Conservation (phyloP, 2,888 invertebrate species). For the Agelastica alni region DNA sequence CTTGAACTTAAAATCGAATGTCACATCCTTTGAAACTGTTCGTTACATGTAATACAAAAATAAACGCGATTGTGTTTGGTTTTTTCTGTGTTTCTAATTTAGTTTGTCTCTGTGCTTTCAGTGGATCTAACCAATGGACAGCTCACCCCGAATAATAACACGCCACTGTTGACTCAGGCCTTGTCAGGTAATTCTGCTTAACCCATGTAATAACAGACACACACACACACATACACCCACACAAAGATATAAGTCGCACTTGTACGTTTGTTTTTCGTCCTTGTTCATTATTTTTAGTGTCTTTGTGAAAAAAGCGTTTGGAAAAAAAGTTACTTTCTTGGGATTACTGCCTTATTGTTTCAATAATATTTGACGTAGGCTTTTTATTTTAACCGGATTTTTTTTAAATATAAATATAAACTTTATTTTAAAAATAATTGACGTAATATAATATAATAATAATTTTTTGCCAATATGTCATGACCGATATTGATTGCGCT, state of each 20-base stretch:
- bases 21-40: constrained; percentile 11
- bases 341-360: too few species aligned
- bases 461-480: too few species aligned
- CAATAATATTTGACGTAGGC: too few species aligned
- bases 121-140: constrained; percentile 96
- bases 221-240: neutral
- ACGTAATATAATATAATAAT: too few species aligned
- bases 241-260: too few species aligned
- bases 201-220: constrained; percentile 18
- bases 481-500: too few species aligned
- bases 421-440: too few species aligned
- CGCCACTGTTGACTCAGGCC: constrained; percentile 92
- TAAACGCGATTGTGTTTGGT: constrained; percentile 31
- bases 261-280: constrained; percentile 14
- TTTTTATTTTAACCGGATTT: too few species aligned
- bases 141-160: constrained; percentile 95
- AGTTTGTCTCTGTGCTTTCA: constrained; percentile 59
- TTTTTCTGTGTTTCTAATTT: constrained; percentile 47
- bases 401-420: too few species aligned
- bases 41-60: constrained; percentile 40
- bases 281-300: neutral
- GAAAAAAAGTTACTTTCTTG: too few species aligned
- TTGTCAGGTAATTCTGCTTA: constrained; percentile 78
- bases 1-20: neutral
- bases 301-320: too few species aligned